Evolutionary conservation across 1,140 invertebrate species (phyloP).

Genomic region (Thaumatotibia leucotreta): DNA sequence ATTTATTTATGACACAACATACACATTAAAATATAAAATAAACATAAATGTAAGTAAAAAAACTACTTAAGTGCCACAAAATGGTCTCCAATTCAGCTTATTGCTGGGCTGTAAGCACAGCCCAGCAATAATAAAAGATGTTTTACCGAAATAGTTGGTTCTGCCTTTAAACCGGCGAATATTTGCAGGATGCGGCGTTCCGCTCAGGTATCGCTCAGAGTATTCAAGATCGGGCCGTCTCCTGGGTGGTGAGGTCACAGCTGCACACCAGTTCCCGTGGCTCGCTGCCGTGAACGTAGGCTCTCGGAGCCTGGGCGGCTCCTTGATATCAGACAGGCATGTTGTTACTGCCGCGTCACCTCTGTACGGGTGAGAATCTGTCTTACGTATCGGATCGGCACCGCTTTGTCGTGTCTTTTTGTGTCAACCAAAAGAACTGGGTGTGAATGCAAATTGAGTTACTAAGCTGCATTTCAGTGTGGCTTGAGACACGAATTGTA

Average conservation of each 20-base stretch:
- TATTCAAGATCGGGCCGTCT: conserved; percentile 34
- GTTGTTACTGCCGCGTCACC: conserved; percentile 75
- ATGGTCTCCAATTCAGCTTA: too few relatives aligned
- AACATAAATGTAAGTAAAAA: too few relatives aligned
- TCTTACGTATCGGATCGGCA: not conserved
- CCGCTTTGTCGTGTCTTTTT: too few relatives aligned
- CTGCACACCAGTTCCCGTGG: conserved; percentile 77
- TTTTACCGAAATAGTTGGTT: not conserved
- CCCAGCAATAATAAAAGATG: too few relatives aligned
- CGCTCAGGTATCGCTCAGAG: not conserved
- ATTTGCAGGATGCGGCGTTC: conserved; percentile 16
- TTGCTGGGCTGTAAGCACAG: too few relatives aligned
- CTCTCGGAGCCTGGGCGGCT: conserved; percentile 51
- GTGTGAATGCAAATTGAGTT: too few relatives aligned
- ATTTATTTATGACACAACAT: too few relatives aligned
- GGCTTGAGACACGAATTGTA: too few relatives aligned
- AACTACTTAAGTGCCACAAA: too few relatives aligned
- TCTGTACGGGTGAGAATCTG: conserved; percentile 63
- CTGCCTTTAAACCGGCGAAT: not conserved
- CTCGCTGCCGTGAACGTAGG: conserved; percentile 64
- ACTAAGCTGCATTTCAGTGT: too few relatives aligned
- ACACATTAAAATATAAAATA: too few relatives aligned
- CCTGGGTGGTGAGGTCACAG: conserved; percentile 65
- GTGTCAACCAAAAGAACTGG: too few relatives aligned
- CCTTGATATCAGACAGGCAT: conserved; percentile 78